Evolutionary conservation across 2,797 vertebrate genomes (phyloP).

Genomic region (Phrynocephalus guinanensis): DNA sequence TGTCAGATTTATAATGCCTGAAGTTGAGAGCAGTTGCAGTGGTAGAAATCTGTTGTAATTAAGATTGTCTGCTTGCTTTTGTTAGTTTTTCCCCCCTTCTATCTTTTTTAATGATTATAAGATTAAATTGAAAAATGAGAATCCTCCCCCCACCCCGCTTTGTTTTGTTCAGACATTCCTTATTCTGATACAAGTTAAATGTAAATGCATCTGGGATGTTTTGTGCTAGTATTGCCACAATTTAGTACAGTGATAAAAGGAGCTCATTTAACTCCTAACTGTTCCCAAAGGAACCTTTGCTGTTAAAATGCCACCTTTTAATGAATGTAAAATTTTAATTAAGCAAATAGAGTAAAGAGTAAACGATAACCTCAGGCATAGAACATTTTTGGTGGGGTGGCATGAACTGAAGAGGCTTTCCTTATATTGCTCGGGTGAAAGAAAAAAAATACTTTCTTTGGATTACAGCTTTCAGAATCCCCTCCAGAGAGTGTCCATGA

Average conservation of each 20-base stretch:
- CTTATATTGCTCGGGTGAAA: not conserved
- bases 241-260: constrained; percentile 54
- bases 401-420: not conserved
- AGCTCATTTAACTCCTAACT: constrained; percentile 67
- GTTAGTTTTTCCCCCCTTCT: not conserved
- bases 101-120: not conserved
- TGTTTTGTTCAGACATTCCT: not conserved
- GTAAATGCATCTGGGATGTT: constrained; percentile 56
- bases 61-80: not conserved
- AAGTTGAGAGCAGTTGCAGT: not conserved
- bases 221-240: constrained; percentile 58
- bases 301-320: not conserved
- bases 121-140: constrained; percentile 7
- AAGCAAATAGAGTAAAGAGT: not conserved
- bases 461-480: not conserved
- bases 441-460: not conserved
- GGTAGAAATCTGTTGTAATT: not conserved
- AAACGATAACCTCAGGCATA: not conserved
- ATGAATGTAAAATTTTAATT: constrained; percentile 11
- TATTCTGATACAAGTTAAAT: constrained; percentile 54
- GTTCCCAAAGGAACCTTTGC: not conserved
- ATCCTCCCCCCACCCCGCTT: not conserved
- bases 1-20: not conserved
- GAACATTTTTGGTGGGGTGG: not conserved
- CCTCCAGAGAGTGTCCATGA: too few relatives aligned